A percentile compares a stretch with the other conserved stretches of the same genome.
These are phyloP conservation scores for Apotomis betuletana DNA, from an alignment of 2,888 invertebrate species.

Conservation along the genomic window DNA sequence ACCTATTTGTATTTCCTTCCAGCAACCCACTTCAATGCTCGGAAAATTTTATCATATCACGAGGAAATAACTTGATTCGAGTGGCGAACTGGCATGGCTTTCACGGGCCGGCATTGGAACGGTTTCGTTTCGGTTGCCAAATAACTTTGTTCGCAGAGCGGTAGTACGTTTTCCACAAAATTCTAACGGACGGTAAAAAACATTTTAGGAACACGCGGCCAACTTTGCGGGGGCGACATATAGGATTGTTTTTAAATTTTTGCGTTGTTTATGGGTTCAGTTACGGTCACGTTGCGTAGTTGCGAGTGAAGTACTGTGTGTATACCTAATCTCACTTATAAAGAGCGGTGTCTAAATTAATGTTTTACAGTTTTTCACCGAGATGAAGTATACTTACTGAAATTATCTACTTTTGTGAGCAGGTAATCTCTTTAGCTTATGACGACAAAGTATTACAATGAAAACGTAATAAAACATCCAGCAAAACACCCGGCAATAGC, in stretches of 20 bases:
- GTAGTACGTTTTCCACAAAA: constrained; percentile 16
- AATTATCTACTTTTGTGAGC: too few relatives aligned
- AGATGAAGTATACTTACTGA: too few relatives aligned
- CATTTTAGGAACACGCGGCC: constrained; percentile 15
- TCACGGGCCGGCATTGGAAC: constrained; percentile 10
- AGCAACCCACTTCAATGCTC: not conserved
- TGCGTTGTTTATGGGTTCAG: constrained; percentile 24
- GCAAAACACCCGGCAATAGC: too few relatives aligned
- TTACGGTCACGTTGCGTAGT: not conserved
- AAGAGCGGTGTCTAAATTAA: too few relatives aligned
- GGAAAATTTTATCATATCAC: constrained; percentile 6
- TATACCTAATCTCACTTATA: too few relatives aligned
- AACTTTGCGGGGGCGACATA: constrained; percentile 28
- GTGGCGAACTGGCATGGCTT: constrained; percentile 12
- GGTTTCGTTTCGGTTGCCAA: constrained; percentile 38
- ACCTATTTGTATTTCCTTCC: too few relatives aligned
- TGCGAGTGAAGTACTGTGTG: not conserved
- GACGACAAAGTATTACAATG: too few relatives aligned
- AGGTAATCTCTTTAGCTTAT: too few relatives aligned
- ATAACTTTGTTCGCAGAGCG: constrained; percentile 29
- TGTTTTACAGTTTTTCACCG: too few relatives aligned
- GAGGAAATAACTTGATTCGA: constrained; percentile 19
- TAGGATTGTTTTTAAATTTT: constrained; percentile 20
- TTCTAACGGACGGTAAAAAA: constrained; percentile 27
- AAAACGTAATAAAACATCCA: too few relatives aligned